A percentile compares a stretch with the other conserved stretches of the same genome.
These are phyloP conservation scores for Sturnus vulgaris DNA, from an alignment of 2,113 vertebrate species.

Conservation along the genomic window DNA sequence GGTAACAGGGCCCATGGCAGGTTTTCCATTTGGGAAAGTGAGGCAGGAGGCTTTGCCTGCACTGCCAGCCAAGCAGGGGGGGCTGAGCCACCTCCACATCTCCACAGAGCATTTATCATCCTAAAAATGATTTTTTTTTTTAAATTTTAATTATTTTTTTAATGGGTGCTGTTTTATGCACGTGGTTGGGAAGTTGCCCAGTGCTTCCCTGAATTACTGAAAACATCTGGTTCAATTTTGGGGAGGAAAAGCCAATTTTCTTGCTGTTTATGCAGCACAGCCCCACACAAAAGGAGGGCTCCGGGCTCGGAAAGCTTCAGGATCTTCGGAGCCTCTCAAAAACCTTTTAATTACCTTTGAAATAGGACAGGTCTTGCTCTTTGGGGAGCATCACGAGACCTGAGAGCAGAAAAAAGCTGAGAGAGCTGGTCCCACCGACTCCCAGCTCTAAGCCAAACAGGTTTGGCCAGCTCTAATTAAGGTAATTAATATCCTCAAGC, in stretches of 20 bases:
- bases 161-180: fast-evolving
- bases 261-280: background rate
- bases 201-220: background rate
- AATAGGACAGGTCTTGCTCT: background rate
- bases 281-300: background rate
- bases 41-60: background rate
- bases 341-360: conserved; percentile 1
- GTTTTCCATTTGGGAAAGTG: background rate
- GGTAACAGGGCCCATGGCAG: fast-evolving
- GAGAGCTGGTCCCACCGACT: conserved; percentile 30
- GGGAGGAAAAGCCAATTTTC: background rate
- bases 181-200: fast-evolving
- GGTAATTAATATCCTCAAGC: conserved; percentile 66
- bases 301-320: background rate
- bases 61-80: background rate
- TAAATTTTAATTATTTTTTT: background rate
- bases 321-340: background rate
- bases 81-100: background rate
- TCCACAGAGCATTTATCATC: background rate
- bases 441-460: conserved; percentile 58
- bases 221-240: background rate
- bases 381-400: conserved; percentile 30
- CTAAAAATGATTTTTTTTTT: background rate
- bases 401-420: conserved; percentile 35
- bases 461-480: conserved; percentile 64